Evolutionary conservation across 2,113 vertebrate species (phyloP).

Genomic region (Mastomys natalensis): DNA sequence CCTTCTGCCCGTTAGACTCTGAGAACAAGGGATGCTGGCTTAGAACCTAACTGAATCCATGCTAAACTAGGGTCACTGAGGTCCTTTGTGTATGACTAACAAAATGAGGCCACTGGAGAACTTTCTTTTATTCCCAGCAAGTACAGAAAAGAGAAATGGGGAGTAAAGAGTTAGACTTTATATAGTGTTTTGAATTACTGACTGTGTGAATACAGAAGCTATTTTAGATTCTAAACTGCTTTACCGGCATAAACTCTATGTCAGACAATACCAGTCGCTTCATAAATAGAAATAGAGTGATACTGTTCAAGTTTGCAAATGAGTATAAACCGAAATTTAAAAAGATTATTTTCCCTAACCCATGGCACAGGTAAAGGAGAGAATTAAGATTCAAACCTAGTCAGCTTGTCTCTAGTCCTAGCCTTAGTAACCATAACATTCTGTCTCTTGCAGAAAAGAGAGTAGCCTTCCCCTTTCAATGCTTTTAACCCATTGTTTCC

Average conservation of each 20-base stretch:
- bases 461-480: slow-evolving; percentile 9
- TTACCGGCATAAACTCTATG: not conserved
- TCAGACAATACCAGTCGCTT: slow-evolving; percentile 10
- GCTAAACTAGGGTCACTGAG: not conserved
- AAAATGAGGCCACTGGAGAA: not conserved
- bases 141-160: not conserved
- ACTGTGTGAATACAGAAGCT: not conserved
- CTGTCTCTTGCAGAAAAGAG: not conserved
- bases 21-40: not conserved
- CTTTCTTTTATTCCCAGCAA: not conserved
- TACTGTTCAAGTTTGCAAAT: not conserved
- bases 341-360: not conserved
- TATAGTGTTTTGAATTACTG: not conserved
- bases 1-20: not conserved
- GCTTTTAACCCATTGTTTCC: not conserved
- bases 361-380: not conserved
- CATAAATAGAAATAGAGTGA: slow-evolving; percentile 10
- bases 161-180: slow-evolving; percentile 13
- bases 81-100: not conserved
- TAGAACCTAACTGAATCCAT: not conserved
- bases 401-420: not conserved
- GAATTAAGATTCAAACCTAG: not conserved
- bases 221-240: not conserved
- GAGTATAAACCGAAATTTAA: not conserved
- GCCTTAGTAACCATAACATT: not conserved